phyloP scores from a whole-genome alignment of 35 echinoderm and acorn worm genomes.

The Ophioderma brevispina region DNA sequence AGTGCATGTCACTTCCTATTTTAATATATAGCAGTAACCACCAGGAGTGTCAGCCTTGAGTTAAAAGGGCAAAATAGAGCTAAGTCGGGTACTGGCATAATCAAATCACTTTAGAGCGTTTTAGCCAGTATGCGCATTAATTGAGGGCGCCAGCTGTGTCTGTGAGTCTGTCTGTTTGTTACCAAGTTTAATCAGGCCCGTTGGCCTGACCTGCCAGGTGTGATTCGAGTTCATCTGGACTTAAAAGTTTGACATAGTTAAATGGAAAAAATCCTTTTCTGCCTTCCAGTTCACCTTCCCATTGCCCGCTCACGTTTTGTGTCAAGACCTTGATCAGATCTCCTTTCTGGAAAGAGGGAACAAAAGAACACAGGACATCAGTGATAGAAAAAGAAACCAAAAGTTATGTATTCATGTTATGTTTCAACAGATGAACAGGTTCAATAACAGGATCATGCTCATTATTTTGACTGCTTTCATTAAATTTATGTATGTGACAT shows the following conservation, averaged over 20 bases:
- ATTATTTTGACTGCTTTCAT: too few relatives aligned
- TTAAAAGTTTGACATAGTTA: background rate
- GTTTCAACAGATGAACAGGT: too few relatives aligned
- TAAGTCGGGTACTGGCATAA: background rate
- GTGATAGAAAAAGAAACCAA: background rate
- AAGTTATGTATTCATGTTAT: too few relatives aligned
- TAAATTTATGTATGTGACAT: too few relatives aligned
- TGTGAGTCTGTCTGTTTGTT: background rate
- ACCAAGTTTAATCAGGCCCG: background rate
- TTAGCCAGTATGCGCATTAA: background rate
- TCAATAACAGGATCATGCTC: too few relatives aligned
- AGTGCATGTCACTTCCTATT: too few relatives aligned
- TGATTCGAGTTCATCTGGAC: background rate
- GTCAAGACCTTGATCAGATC: background rate
- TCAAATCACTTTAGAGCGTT: background rate
- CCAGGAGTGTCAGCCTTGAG: too few relatives aligned
- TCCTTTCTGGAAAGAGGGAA: background rate
- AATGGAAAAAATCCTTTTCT: background rate
- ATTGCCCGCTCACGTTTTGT: background rate
- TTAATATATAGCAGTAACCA: too few relatives aligned
- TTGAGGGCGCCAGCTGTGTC: background rate
- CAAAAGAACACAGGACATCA: background rate
- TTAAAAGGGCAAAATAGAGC: too few relatives aligned
- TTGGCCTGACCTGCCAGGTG: background rate
- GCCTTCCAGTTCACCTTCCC: background rate